Conservation (phyloP, 2,113 vertebrate species). For the Gadus macrocephalus region DNA sequence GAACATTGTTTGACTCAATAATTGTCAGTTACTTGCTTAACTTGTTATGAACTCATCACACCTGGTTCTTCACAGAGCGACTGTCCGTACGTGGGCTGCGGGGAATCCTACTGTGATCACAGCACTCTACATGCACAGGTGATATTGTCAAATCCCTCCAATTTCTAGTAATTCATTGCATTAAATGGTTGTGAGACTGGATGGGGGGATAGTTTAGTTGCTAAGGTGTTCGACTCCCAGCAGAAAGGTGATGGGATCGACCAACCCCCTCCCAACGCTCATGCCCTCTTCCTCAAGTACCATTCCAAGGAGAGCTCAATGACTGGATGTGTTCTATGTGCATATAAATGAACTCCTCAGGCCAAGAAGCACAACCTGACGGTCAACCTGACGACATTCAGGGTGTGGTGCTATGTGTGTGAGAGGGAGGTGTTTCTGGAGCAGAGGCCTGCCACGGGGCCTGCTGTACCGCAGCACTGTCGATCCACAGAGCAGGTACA, state of each 20-base stretch:
- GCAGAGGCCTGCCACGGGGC: constrained; percentile 58
- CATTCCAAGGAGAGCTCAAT: too few species aligned
- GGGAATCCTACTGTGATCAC: constrained; percentile 93
- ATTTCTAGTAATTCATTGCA: background rate
- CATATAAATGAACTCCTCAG: constrained; percentile 55
- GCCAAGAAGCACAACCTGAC: constrained; percentile 92
- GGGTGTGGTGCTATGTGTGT: constrained; percentile 95
- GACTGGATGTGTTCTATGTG: background rate
- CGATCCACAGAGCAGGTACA: constrained; percentile 77
- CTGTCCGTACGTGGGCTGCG: constrained; percentile 92
- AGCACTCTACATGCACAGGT: constrained; percentile 97
- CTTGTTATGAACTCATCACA: background rate
- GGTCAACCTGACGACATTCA: constrained; percentile 93
- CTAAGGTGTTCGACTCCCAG: too few species aligned
- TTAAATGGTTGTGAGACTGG: too few species aligned
- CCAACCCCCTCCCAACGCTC: too few species aligned
- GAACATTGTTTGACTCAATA: too few species aligned
- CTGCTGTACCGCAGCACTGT: constrained; percentile 52
- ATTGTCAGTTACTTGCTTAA: too few species aligned
- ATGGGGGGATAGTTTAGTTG: too few species aligned
- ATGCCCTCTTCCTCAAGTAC: too few species aligned
- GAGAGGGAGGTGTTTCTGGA: constrained; percentile 95
- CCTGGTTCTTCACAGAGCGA: constrained; percentile 69
- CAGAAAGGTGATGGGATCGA: too few species aligned
- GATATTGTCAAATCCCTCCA: constrained; percentile 17